phyloP scores from a whole-genome alignment of 2,797 vertebrate genomes.

The Mus minutoides region DNA sequence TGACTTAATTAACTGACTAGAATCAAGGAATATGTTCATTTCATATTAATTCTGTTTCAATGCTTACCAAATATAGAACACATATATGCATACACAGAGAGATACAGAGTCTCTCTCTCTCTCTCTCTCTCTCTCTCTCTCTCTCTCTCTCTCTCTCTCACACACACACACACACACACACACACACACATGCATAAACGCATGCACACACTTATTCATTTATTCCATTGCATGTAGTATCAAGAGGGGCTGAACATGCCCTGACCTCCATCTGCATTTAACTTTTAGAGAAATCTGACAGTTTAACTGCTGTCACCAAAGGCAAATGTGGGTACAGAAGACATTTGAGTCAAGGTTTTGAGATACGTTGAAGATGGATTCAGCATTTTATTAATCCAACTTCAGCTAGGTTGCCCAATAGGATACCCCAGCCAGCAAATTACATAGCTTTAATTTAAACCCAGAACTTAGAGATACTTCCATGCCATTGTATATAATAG shows the following conservation, averaged over 20 bases:
- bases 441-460: not conserved
- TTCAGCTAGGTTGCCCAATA: not conserved
- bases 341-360: not conserved
- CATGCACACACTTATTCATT: not conserved
- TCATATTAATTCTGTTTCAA: not conserved
- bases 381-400: not conserved
- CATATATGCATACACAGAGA: not conserved
- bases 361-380: not conserved
- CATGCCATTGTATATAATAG: not conserved
- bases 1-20: not conserved
- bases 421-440: not conserved
- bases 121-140: too few relatives aligned
- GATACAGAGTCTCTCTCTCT: too few relatives aligned
- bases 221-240: not conserved
- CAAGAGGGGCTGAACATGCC: not conserved
- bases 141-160: too few relatives aligned
- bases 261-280: not conserved
- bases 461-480: not conserved
- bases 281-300: slow-evolving; percentile 22
- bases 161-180: too few relatives aligned
- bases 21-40: not conserved
- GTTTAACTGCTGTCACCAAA: not conserved
- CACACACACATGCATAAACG: not conserved
- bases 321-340: not conserved
- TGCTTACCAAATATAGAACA: not conserved